These are phyloP conservation scores for Sinocyclocheilus anophthalmus DNA, from an alignment of 2,113 vertebrate species.

Conservation along the genomic window DNA sequence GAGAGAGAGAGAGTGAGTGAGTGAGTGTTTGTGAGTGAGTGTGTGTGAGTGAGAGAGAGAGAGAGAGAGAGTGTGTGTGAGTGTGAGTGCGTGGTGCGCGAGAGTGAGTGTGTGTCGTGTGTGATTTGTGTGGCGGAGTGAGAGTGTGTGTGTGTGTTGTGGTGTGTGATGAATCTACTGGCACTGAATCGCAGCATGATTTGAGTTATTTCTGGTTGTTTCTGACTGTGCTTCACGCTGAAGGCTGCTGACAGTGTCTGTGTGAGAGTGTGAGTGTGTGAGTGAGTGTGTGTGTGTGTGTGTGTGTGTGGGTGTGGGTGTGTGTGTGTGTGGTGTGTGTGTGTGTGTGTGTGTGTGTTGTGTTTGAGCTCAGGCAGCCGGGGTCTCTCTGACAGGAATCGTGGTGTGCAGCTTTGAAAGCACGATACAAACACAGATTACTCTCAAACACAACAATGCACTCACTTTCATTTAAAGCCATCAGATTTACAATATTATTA, in stretches of 20 bases:
- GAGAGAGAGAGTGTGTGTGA: too few relatives aligned
- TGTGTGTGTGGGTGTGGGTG: too few relatives aligned
- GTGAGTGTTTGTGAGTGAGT: not conserved
- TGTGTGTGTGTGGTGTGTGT: too few relatives aligned
- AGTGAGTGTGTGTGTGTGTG: too few relatives aligned
- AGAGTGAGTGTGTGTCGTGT: too few relatives aligned
- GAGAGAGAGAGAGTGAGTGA: too few relatives aligned
- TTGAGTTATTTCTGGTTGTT: conserved; percentile 6
- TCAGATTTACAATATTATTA: not conserved
- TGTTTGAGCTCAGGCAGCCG: too few relatives aligned
- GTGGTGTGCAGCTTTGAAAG: not conserved
- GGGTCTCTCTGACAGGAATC: not conserved
- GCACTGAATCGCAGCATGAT: conserved; percentile 14
- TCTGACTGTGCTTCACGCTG: conserved; percentile 16
- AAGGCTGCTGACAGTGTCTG: not conserved
- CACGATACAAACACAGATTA: not conserved
- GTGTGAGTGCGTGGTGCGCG: too few relatives aligned
- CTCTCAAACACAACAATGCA: not conserved
- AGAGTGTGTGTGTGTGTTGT: not conserved
- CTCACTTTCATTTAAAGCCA: not conserved
- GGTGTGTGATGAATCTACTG: conserved; percentile 2
- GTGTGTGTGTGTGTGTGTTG: too few relatives aligned
- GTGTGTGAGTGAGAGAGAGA: not conserved
- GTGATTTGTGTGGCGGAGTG: too few relatives aligned
- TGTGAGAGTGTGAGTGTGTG: too few relatives aligned